These are phyloP conservation scores for Agrochola lychnidis DNA, from an alignment of 2,888 invertebrate species.

Conservation along the genomic window DNA sequence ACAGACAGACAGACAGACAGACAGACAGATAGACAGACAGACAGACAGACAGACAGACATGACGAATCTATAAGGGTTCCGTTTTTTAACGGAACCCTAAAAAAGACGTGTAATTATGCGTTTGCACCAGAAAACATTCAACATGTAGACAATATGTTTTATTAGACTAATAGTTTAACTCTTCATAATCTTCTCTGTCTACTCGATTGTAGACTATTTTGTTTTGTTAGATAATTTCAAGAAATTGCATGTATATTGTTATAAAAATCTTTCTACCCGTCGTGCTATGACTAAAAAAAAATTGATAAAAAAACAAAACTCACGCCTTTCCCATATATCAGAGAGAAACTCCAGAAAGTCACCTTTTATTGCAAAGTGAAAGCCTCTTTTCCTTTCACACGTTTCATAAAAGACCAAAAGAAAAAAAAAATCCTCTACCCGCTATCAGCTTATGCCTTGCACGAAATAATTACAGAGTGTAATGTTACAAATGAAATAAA, in stretches of 20 bases:
- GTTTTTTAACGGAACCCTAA: too few species aligned
- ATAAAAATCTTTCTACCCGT: background rate
- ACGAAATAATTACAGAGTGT: conserved; percentile 68
- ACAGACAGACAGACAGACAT: too few species aligned
- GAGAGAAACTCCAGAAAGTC: background rate
- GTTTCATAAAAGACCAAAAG: background rate
- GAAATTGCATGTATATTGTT: background rate
- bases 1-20: too few species aligned
- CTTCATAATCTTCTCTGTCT: background rate
- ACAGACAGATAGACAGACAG: too few species aligned
- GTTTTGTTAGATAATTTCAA: background rate
- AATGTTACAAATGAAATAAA: conserved; percentile 71
- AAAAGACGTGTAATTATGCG: too few species aligned
- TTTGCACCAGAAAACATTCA: too few species aligned
- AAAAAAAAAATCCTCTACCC: background rate
- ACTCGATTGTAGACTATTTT: background rate
- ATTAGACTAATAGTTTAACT: background rate
- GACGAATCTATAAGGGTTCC: too few species aligned
- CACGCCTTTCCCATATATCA: background rate
- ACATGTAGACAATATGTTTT: too few species aligned
- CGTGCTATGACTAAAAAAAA: background rate
- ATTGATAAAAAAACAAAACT: background rate
- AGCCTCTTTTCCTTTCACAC: background rate
- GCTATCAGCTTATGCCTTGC: conserved; percentile 45
- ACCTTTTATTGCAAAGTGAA: background rate